These are phyloP conservation scores for Silurus lanzhouensis DNA, from an alignment of 2,797 vertebrate species.

Conservation along the genomic window DNA sequence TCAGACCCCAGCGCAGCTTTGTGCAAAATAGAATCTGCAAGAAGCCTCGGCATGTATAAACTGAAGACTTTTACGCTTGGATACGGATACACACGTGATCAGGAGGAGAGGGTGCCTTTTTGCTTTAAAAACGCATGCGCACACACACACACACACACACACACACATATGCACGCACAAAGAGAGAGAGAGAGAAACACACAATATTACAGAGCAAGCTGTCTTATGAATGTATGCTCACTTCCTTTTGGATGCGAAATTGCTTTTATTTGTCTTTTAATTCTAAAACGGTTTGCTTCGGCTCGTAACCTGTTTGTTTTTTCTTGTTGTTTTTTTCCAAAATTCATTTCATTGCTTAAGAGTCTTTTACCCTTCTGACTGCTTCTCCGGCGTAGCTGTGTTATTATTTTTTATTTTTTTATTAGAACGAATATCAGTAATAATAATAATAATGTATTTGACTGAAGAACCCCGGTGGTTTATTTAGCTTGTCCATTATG, in stretches of 20 bases:
- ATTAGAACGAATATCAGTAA: conserved; percentile 12
- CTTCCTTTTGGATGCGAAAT: conserved; percentile 26
- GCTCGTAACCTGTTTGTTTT: not conserved
- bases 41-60: conserved; percentile 21
- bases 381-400: conserved; percentile 66
- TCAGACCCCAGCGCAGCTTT: not conserved
- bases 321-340: not conserved
- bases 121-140: not conserved
- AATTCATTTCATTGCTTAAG: conserved; percentile 5
- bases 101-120: not conserved
- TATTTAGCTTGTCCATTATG: conserved; percentile 68
- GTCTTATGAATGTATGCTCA: conserved; percentile 51
- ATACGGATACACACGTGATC: not conserved
- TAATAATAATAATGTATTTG: conserved; percentile 60
- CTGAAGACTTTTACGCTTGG: conserved; percentile 1
- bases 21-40: not conserved
- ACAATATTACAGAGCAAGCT: conserved; percentile 24
- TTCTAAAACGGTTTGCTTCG: not conserved
- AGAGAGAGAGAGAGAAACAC: not conserved
- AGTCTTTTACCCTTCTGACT: conserved; percentile 25
- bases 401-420: conserved; percentile 57
- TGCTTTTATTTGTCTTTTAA: not conserved
- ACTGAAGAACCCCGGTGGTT: conserved; percentile 72
- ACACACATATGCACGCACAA: not conserved
- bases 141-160: not conserved